phyloP scores from a whole-genome alignment of 2,888 invertebrate species.

The Thereva nobilitata region DNA sequence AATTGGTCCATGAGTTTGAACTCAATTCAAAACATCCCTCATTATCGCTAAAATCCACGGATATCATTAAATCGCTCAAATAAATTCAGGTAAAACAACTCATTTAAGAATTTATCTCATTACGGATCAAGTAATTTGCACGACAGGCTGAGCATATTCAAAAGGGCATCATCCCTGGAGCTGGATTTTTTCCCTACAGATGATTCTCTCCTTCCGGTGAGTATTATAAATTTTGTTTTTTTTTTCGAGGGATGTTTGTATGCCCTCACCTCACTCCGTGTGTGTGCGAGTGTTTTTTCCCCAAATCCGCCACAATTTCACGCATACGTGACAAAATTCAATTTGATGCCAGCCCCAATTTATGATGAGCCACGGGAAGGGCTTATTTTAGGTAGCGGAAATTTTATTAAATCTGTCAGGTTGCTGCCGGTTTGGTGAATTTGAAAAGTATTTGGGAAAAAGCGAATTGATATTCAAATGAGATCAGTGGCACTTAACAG shows the following conservation, averaged over 20 bases:
- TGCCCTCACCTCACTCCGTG: slow-evolving; percentile 9
- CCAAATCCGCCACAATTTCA: slow-evolving; percentile 40
- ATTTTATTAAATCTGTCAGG: slow-evolving; percentile 42
- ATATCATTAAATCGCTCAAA: background rate
- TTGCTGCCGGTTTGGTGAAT: slow-evolving; percentile 32
- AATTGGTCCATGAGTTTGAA: too few species aligned
- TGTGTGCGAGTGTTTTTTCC: slow-evolving; percentile 32
- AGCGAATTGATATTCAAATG: slow-evolving; percentile 13
- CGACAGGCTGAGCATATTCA: slow-evolving; percentile 40
- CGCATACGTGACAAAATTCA: slow-evolving; percentile 43
- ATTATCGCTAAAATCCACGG: background rate
- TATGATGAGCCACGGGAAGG: slow-evolving; percentile 31
- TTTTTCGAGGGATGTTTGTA: slow-evolving; percentile 13
- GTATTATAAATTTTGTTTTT: background rate
- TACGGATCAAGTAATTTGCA: slow-evolving; percentile 41
- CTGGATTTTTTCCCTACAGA: slow-evolving; percentile 24
- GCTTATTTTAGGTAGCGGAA: slow-evolving; percentile 39
- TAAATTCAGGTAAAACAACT: slow-evolving; percentile 33
- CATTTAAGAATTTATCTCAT: slow-evolving; percentile 41
- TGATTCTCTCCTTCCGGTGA: background rate
- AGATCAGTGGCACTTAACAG: slow-evolving; percentile 19
- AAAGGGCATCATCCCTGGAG: slow-evolving; percentile 27
- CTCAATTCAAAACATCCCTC: too few species aligned
- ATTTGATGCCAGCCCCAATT: slow-evolving; percentile 41
- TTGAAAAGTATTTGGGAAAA: slow-evolving; percentile 21